phyloP scores from a whole-genome alignment of 2,888 invertebrate species.

The Gryllus longicercus region DNA sequence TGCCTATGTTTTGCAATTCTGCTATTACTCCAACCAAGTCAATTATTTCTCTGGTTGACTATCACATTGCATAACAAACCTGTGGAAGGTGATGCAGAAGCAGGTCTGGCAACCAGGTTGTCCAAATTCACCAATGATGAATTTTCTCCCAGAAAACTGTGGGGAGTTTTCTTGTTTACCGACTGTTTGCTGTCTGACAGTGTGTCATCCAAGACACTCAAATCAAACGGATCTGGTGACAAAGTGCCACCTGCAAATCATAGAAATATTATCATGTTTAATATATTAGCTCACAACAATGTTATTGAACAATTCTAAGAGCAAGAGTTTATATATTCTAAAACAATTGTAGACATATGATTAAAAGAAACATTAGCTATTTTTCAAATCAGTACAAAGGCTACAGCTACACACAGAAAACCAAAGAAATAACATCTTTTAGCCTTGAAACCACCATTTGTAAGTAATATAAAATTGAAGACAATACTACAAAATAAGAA shows the following conservation, averaged over 20 bases:
- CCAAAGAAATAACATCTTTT: too few species aligned
- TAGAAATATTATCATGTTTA: neutral
- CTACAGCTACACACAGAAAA: too few species aligned
- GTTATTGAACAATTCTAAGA: neutral
- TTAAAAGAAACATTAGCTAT: too few species aligned
- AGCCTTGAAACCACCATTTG: too few species aligned
- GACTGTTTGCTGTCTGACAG: constrained; percentile 47
- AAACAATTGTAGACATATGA: too few species aligned
- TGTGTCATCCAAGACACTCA: constrained; percentile 57
- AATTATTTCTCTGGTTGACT: neutral
- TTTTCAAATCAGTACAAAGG: too few species aligned
- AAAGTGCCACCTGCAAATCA: constrained; percentile 44
- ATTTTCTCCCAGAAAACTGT: constrained; percentile 95
- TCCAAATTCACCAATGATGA: constrained; percentile 95
- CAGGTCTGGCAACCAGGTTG: constrained; percentile 72
- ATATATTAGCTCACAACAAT: neutral
- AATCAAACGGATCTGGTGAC: constrained; percentile 64
- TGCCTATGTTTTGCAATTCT: neutral
- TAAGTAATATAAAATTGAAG: too few species aligned
- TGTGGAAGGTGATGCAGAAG: constrained; percentile 34
- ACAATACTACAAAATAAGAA: too few species aligned
- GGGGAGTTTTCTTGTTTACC: constrained; percentile 83
- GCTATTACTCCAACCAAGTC: neutral
- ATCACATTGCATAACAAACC: neutral
- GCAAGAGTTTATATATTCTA: neutral